Evolutionary conservation across 1,140 invertebrate species (phyloP), one percentile per base, ranked within the genome.

Genomic region (Drosophila ambigua): DNA sequence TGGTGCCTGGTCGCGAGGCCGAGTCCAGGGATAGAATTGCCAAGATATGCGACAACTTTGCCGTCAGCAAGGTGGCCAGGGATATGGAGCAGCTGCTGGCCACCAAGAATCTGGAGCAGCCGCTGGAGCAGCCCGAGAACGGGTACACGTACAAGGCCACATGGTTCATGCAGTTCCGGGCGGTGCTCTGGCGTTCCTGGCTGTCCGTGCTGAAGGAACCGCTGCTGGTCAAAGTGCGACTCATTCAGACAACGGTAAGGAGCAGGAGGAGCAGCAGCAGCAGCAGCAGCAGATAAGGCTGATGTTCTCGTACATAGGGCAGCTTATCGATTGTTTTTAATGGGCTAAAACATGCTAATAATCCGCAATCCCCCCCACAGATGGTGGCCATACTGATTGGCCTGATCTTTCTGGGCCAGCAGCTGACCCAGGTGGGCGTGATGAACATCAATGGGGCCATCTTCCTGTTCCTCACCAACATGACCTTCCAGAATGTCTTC

Each of bases 381-480:
- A 95, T 98, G 93, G 95, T 98, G 5, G 95, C 97, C 5, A 85
- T 97, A 6, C 91, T 99, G 3, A 95, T 99, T 67, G 98, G 98
- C 5, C 91, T 98, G 4, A 96, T 99, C 59, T 99, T 98, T 92
- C 97, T 96, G 84, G 95, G 96, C 1, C 98, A 99, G 91, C 92
- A 94, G 78, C 84, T 97, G 35, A 95, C 97, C 79, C 96, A 98
- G 92, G 95, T 97, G 77, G 97, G 97, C 4, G 96, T 98, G 0
- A 97, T 97, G 95, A 99, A 99, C 91, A 98, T 99, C 62, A 99
- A 98, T 91, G 98, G 98, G 50, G 97, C 96, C n/a, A 93, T 99
- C 20, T 99, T 98, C 90, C 94, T 99, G 57, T 96, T 98, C 88
- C 93, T 99, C 2, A 98, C 96, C 4, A 98, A 98, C 91, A 97